These are phyloP conservation scores for Nerophis ophidion DNA, from an alignment of 2,113 vertebrate genomes.

Conservation along the genomic window DNA sequence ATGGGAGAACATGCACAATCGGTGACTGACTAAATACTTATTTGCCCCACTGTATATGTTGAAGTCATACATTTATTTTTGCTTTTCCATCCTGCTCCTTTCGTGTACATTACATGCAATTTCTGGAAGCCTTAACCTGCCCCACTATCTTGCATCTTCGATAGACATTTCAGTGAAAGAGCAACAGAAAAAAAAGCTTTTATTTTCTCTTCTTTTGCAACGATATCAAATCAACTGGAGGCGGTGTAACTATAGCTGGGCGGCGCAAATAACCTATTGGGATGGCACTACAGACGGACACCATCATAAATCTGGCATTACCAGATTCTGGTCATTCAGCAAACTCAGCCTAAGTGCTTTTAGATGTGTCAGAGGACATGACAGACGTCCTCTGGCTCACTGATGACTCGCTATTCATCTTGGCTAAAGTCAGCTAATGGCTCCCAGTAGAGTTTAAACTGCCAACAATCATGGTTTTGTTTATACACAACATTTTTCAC, in stretches of 20 bases:
- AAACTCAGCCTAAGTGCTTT: slow-evolving; percentile 60
- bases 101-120: slow-evolving; percentile 24
- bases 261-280: slow-evolving; percentile 35
- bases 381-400: slow-evolving; percentile 42
- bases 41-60: too few relatives aligned
- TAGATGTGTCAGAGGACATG: slow-evolving; percentile 61
- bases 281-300: slow-evolving; percentile 38
- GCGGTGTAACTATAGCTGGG: slow-evolving; percentile 29
- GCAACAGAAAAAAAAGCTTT: slow-evolving; percentile 34
- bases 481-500: slow-evolving; percentile 32
- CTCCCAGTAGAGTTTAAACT: slow-evolving; percentile 39
- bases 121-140: slow-evolving; percentile 31
- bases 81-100: slow-evolving; percentile 26
- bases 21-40: too few relatives aligned
- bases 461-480: slow-evolving; percentile 30
- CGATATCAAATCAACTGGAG: slow-evolving; percentile 55
- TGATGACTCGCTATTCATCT: slow-evolving; percentile 55
- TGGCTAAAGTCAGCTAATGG: slow-evolving; percentile 52
- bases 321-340: slow-evolving; percentile 57
- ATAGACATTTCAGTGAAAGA: slow-evolving; percentile 29
- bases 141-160: slow-evolving; percentile 36
- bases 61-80: too few relatives aligned
- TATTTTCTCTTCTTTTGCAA: slow-evolving; percentile 33
- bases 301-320: slow-evolving; percentile 64
- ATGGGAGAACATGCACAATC: too few relatives aligned